Percentiles rank a stretch among this genome's conserved stretches.
phyloP scores from a whole-genome alignment of 2,797 vertebrate genomes.

The Hoplostethus mediterraneus region DNA sequence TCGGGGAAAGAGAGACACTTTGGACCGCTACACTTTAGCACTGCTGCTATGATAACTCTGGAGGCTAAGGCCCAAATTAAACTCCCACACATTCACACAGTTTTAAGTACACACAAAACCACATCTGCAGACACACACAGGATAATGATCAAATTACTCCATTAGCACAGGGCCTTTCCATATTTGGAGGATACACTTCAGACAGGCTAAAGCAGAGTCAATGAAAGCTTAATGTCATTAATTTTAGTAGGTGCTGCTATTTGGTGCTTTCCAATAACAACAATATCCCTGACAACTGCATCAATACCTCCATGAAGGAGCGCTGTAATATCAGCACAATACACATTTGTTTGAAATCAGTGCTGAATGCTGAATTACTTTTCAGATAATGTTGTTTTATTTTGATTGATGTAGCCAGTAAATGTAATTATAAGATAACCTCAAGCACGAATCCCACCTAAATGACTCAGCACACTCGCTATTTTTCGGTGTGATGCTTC shows the following conservation, averaged over 20 bases:
- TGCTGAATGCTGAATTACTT: no score
- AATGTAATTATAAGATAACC: no score
- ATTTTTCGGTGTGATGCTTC: not conserved
- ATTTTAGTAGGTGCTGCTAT: not conserved
- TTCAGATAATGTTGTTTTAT: not conserved
- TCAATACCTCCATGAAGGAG: not conserved
- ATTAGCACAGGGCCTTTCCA: no score
- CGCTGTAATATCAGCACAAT: no score
- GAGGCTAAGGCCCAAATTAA: not conserved
- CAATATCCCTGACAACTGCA: not conserved
- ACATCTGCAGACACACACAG: no score
- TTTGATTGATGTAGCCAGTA: not conserved
- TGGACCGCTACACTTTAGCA: constrained; percentile 5
- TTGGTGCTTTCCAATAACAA: not conserved
- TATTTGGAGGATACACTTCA: no score
- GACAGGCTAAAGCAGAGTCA: no score
- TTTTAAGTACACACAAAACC: no score
- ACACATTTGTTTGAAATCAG: no score
- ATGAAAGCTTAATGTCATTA: no score
- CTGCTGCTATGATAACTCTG: not conserved
- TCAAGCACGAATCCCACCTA: not conserved
- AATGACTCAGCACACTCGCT: not conserved
- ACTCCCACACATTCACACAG: not conserved
- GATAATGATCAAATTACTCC: no score
- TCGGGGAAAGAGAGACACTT: constrained; percentile 22